phyloP scores from a whole-genome alignment of 2,113 vertebrate genomes.

The Anarhynchus alexandrinus region DNA sequence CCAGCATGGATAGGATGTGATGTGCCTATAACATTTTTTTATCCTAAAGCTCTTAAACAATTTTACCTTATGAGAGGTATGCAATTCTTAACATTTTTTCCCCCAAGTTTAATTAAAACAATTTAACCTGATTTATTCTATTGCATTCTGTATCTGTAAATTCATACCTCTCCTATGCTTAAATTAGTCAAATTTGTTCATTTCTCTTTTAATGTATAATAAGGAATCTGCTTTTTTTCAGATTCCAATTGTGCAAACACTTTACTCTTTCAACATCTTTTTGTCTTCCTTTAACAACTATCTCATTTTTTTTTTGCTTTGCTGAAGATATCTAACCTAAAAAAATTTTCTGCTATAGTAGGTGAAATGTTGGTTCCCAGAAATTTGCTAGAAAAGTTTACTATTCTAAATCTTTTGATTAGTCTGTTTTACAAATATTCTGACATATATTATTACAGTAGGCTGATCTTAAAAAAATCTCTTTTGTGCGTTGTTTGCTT shows the following conservation, averaged over 20 bases:
- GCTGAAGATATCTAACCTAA: background rate
- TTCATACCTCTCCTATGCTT: background rate
- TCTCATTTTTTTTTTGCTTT: background rate
- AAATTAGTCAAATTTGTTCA: background rate
- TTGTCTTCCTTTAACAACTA: background rate
- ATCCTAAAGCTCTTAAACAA: background rate
- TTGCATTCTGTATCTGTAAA: background rate
- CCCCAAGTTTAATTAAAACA: background rate
- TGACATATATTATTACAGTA: background rate
- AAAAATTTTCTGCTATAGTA: background rate
- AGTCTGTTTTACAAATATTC: background rate
- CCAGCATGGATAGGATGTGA: background rate
- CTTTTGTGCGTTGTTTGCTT: background rate
- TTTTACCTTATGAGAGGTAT: background rate
- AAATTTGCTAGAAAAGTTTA: background rate
- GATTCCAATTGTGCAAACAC: background rate
- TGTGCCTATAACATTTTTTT: background rate
- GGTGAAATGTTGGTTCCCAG: background rate
- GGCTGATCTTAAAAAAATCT: background rate
- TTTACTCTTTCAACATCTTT: background rate
- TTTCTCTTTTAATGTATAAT: background rate
- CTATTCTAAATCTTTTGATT: background rate
- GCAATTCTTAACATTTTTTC: background rate
- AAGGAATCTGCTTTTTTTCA: background rate
- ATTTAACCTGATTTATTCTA: background rate